phyloP scores from a whole-genome alignment of 2,797 vertebrate species.

The Meriones psammophilus region DNA sequence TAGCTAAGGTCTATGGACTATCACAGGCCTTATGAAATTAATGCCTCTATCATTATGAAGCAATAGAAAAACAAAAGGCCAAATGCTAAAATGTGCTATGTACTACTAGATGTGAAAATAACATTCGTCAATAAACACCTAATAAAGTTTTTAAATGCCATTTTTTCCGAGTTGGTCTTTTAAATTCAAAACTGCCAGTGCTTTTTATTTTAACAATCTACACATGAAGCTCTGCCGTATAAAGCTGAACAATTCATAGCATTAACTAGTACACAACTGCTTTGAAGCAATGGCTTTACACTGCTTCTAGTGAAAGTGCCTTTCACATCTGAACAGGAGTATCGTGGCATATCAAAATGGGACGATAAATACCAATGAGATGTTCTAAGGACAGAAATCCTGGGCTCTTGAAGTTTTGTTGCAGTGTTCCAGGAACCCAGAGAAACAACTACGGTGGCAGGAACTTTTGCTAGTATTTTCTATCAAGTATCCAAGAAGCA shows the following conservation, averaged over 20 bases:
- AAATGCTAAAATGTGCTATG: slow-evolving; percentile 48
- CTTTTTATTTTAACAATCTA: slow-evolving; percentile 1
- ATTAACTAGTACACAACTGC: not conserved
- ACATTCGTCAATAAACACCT: not conserved
- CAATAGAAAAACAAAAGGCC: not conserved
- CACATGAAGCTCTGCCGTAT: not conserved
- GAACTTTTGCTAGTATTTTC: not conserved
- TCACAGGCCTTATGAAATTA: not conserved
- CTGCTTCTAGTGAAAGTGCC: not conserved
- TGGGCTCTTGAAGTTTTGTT: not conserved
- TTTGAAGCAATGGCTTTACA: not conserved
- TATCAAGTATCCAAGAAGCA: not conserved
- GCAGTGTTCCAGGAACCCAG: slow-evolving; percentile 1
- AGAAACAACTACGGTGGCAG: not conserved
- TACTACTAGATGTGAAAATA: slow-evolving; percentile 27
- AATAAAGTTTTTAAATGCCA: not conserved
- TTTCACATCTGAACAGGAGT: not conserved
- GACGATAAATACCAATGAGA: not conserved
- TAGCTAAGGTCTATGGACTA: slow-evolving; percentile 30
- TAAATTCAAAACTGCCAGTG: not conserved
- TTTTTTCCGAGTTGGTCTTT: slow-evolving; percentile 35
- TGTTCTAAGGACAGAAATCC: not conserved
- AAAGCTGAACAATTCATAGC: slow-evolving; percentile 29
- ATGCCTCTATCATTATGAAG: slow-evolving; percentile 18
- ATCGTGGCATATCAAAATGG: not conserved